Percentiles rank a stretch among this genome's conserved stretches.
phyloP scores from a whole-genome alignment of 1,140 invertebrate species.

The Psix sp. region DNA sequence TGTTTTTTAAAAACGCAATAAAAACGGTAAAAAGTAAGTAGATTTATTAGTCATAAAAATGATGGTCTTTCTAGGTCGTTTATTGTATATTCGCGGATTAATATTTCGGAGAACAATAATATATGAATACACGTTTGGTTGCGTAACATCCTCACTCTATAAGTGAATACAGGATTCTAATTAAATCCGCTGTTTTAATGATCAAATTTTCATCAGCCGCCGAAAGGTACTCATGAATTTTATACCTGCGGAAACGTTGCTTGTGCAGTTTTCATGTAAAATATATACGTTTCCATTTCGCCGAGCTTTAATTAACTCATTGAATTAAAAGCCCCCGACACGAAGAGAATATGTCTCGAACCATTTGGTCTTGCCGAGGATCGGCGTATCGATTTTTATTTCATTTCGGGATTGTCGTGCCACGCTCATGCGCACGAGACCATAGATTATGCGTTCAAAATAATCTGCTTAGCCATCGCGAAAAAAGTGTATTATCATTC shows the following conservation, averaged over 20 bases:
- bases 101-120: too few relatives aligned
- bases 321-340: slow-evolving; percentile 47
- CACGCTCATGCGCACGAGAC: slow-evolving; percentile 22
- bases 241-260: slow-evolving; percentile 14
- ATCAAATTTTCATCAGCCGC: slow-evolving; percentile 37
- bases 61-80: too few relatives aligned
- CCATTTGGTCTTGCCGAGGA: slow-evolving; percentile 41
- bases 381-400: slow-evolving; percentile 40
- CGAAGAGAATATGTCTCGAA: slow-evolving; percentile 44
- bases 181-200: slow-evolving; percentile 43
- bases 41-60: too few relatives aligned
- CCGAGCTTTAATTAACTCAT: slow-evolving; percentile 54
- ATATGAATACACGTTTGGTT: slow-evolving; percentile 13
- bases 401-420: slow-evolving; percentile 22
- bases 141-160: slow-evolving; percentile 17
- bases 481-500: too few relatives aligned
- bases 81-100: too few relatives aligned
- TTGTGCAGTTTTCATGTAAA: slow-evolving; percentile 29
- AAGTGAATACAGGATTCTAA: slow-evolving; percentile 38
- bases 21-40: too few relatives aligned
- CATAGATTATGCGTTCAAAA: slow-evolving; percentile 3
- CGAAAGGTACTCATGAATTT: slow-evolving; percentile 39
- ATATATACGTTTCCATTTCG: slow-evolving; percentile 49
- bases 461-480: too few relatives aligned
- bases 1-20: not conserved